phyloP scores from a whole-genome alignment of 2,888 invertebrate species.

The Scelioninae gen. 1 region DNA sequence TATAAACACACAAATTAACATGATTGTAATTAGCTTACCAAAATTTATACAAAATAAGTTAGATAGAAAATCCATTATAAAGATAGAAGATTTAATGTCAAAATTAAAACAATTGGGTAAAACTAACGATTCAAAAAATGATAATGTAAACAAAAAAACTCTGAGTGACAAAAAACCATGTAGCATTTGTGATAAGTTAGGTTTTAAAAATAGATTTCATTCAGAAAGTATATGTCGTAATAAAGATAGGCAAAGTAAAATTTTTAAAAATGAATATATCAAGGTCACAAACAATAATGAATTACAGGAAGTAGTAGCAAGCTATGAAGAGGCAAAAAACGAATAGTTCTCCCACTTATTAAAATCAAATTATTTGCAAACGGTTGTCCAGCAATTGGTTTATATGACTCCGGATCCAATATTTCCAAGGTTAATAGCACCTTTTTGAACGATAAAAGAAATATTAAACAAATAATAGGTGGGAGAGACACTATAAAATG shows the following conservation, averaged over 20 bases:
- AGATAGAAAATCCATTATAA: too few species aligned
- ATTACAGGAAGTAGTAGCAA: slow-evolving; percentile 48
- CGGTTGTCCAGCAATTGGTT: slow-evolving; percentile 48
- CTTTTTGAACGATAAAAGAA: slow-evolving; percentile 37
- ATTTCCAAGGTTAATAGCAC: slow-evolving; percentile 49
- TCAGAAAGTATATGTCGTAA: too few species aligned
- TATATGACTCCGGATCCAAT: slow-evolving; percentile 63
- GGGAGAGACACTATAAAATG: slow-evolving; percentile 44
- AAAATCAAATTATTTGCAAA: slow-evolving; percentile 58
- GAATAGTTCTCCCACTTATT: slow-evolving; percentile 62
- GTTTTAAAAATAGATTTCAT: too few species aligned
- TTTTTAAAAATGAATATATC: slow-evolving; percentile 42
- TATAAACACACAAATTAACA: too few species aligned
- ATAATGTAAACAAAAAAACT: too few species aligned
- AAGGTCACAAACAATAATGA: slow-evolving; percentile 51
- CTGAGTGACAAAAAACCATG: too few species aligned
- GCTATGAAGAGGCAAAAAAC: slow-evolving; percentile 62
- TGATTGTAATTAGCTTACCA: too few species aligned
- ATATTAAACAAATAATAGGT: slow-evolving; percentile 49
- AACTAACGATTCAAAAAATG: too few species aligned
- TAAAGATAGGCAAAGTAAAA: slow-evolving; percentile 47
- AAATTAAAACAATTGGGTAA: too few species aligned
- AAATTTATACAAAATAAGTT: too few species aligned
- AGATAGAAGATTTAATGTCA: too few species aligned
- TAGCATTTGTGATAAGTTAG: too few species aligned